Evolutionary conservation across 2,113 vertebrate genomes (phyloP), one percentile per base, ranked within the genome.

Genomic region (Cottus gobio): DNA sequence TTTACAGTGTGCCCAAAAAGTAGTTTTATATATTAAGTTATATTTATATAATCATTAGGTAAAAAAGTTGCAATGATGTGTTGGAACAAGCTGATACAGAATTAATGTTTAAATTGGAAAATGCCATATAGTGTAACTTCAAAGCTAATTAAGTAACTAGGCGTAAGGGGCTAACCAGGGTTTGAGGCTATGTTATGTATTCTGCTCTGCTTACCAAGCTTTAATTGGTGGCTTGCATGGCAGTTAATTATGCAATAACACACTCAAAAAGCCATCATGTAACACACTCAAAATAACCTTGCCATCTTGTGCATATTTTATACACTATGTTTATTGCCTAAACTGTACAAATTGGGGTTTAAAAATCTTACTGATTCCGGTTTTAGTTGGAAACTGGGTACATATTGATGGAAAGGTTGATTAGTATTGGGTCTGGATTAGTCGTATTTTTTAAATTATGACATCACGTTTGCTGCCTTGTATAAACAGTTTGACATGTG

Each of bases 61-160:
- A n/a, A 56, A 68, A 34, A 36, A 34, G 31, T 57, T 48, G 71
- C 50, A 67, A n/a, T 54, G 26, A 71, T 31, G 39, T 28, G 75
- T n/a, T 64, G 72, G 37, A 85, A 61, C 28, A 61, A 22, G 34
- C 62, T 75, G 37, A 68, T 42, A 39, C 50, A 80, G 50, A 64
- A 81, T 70, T 10, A 48, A 75, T 63, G 34, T 70, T 61, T 39
- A 36, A 68, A 80, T 60, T 12, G 56, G 73, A 66, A 36, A 30
- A 30, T 69, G 68, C 36, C 34, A 76, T 70, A 72, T 73, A 15
- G 54, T 64, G 39, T 24, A 48, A 56, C 80, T 85, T 90, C 71
- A 87, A 90, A 87, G 62, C 34, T 75, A 77, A 84, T 82, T 71
- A 84, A 48, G 65, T 28, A 30, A 48, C 46, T 76, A 74, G 77